Base-by-base conservation (phyloP, 2,797 vertebrate genomes). In the Lates japonicus region DNA sequence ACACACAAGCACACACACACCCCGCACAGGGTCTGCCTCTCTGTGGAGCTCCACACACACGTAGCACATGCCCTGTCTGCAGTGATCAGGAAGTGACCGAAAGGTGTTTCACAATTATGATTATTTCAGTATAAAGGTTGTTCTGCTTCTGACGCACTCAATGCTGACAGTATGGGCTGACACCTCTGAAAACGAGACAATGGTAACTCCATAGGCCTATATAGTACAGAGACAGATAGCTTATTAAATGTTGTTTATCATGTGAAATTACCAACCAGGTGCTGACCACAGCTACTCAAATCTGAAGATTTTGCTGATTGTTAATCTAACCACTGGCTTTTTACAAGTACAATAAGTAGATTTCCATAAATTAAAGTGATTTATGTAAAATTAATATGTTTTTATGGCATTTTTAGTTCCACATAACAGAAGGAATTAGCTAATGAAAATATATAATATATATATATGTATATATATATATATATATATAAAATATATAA, bases 71-170 rank as follows among this genome's bases (percentile, higher is more conserved):
- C 14, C 58, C 66, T 11, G 31, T 84, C 65, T 75, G 70, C 20
- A 57, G 55, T 16, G 3, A 86, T 35, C 80, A 78, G 83, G 76
- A 90, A 88, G 85, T 77, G 73, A 54, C 69, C 74, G 9, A 76
- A 57, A 70, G 62, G 41, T 52, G 31, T 2, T 44, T 74, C 25
- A 70, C 35, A 39, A 55, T 55, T 61, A 39, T 58, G 17, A 69
- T 68, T 46, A 22, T 59, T 80, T 75, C 33, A 75, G 60, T 70
- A 49, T 39, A 67, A 60, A 8, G 74, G 76, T 63, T 54, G 46
- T 12, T 63, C 54, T 51, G 13, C 14, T 37, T 76, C 25, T 64
- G 39, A 66, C 68, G 31, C 61, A 68, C 33, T 9, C 46, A 72
- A 69, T 44, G 58, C 58, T 49, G 22, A 19, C 41, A 55, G 46